phyloP scores from a whole-genome alignment of 2,797 vertebrate species.

The Chloroceryle amazona region DNA sequence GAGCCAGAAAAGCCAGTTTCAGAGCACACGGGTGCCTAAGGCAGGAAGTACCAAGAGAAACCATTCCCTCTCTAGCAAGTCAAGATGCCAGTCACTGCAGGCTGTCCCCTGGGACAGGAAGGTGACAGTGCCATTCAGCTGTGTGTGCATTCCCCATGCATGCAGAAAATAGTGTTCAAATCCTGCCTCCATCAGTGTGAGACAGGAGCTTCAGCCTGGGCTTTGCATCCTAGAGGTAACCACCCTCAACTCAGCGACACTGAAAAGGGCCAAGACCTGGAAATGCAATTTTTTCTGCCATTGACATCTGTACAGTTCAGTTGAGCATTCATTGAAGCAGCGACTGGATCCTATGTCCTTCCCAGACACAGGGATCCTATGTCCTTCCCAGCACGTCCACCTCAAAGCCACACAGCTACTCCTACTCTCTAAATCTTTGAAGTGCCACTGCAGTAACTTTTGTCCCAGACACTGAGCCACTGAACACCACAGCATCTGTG shows the following conservation, averaged over 20 bases:
- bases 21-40: neutral
- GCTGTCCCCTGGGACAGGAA: neutral
- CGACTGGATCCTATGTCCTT: rapidly evolving
- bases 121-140: neutral
- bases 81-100: neutral
- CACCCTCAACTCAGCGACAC: neutral
- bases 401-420: neutral
- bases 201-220: neutral
- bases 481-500: neutral
- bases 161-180: neutral
- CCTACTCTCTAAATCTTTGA: neutral
- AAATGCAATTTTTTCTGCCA: neutral
- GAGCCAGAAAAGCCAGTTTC: neutral
- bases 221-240: neutral
- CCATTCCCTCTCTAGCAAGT: rapidly evolving
- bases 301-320: neutral
- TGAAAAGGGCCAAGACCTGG: neutral
- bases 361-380: neutral
- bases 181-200: neutral
- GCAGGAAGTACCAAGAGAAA: neutral
- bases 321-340: neutral
- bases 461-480: neutral
- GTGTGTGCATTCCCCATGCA: rapidly evolving
- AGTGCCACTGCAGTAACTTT: neutral
- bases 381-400: neutral